A percentile compares a stretch with the other conserved stretches of the same genome.
Conservation (phyloP, 2,797 vertebrate species). For the Uromys caudimaculatus region DNA sequence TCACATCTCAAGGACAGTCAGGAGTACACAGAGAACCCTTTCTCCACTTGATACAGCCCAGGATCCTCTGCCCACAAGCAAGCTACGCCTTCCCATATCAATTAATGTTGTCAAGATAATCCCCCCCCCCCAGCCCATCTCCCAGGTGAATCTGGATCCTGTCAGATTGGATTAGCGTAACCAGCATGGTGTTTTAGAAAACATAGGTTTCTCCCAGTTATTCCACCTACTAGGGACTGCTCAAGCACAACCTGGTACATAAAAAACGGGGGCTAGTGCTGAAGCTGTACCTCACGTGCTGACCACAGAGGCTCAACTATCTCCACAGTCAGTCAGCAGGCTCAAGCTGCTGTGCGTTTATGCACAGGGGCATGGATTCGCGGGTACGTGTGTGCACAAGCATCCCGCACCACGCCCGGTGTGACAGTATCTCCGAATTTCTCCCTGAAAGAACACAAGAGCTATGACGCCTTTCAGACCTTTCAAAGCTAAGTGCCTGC, state of each 20-base stretch:
- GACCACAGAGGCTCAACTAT: not conserved
- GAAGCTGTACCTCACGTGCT: not conserved
- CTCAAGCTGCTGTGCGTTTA: rapidly evolving
- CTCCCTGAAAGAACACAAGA: not conserved
- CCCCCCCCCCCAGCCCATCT: too few relatives aligned
- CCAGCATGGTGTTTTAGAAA: not conserved
- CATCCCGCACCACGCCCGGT: not conserved
- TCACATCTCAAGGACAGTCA: not conserved
- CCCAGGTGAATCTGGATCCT: not conserved
- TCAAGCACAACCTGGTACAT: not conserved
- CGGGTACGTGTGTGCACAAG: not conserved
- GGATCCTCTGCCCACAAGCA: not conserved
- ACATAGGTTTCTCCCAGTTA: not conserved
- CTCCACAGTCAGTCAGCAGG: not conserved
- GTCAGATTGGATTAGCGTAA: not conserved
- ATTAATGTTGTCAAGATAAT: not conserved
- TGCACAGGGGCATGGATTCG: not conserved
- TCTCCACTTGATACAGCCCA: not conserved
- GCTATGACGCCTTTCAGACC: not conserved
- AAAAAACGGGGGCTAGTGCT: not conserved
- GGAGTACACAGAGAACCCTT: not conserved
- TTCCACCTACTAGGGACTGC: not conserved
- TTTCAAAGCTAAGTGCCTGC: not conserved
- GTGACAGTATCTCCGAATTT: not conserved
- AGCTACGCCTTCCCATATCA: not conserved